Evolutionary conservation across 2,888 invertebrate species (phyloP).

Genomic region (Drosophila anomelani): DNA sequence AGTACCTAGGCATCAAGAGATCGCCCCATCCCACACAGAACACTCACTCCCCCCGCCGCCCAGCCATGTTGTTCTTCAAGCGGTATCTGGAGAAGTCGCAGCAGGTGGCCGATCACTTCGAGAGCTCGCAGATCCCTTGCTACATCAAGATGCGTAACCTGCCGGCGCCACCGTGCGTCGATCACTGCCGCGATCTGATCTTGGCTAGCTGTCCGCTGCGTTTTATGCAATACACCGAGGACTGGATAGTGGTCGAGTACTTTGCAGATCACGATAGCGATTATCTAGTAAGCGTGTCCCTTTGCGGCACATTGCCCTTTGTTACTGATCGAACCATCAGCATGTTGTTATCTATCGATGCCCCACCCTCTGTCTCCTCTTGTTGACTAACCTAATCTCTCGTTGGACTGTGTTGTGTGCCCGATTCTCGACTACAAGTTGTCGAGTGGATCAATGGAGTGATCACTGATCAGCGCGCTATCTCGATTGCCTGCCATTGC

Average conservation of each 20-base stretch:
- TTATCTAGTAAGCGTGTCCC: conserved; percentile 80
- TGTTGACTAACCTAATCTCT: conserved; percentile 35
- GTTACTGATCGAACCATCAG: conserved; percentile 4
- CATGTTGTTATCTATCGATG: conserved; percentile 25
- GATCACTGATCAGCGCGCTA: conserved; percentile 29
- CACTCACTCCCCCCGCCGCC: conserved; percentile 9
- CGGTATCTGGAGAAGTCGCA: conserved; percentile 81
- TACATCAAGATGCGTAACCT: conserved; percentile 79
- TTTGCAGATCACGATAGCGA: conserved; percentile 82
- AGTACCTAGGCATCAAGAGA: conserved; percentile 1
- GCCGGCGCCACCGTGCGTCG: conserved; percentile 63
- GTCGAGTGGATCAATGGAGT: conserved; percentile 33
- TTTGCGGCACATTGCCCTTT: background rate
- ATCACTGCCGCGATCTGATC: conserved; percentile 72
- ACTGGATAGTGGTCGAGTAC: conserved; percentile 82
- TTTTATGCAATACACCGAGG: conserved; percentile 69
- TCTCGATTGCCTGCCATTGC: conserved; percentile 17
- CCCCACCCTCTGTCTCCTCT: conserved; percentile 8
- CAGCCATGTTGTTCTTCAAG: conserved; percentile 78
- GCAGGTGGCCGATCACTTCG: conserved; percentile 73
- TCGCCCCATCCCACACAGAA: background rate
- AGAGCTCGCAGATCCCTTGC: conserved; percentile 73
- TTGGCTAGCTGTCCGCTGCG: conserved; percentile 61
- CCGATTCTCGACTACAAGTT: conserved; percentile 26
- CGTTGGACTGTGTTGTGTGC: conserved; percentile 4